These are phyloP conservation scores for Lingula anatina DNA, from an alignment of 2,888 invertebrate genomes.

Conservation along the genomic window DNA sequence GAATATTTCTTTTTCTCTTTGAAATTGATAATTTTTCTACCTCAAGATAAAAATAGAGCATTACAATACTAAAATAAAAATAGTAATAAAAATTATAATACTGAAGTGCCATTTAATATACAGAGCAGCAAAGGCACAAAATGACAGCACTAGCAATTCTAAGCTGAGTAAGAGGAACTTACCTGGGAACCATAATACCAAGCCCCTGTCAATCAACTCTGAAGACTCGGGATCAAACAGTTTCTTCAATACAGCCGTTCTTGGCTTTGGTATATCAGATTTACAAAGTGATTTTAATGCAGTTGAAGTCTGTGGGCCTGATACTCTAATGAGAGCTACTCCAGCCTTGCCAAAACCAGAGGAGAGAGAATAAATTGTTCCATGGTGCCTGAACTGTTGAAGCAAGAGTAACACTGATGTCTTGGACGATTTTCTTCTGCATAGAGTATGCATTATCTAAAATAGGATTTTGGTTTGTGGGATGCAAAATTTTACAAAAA, in stretches of 20 bases:
- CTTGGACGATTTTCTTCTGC: too few relatives aligned
- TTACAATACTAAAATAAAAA: too few relatives aligned
- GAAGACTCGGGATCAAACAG: conserved; percentile 62
- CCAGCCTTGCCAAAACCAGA: conserved; percentile 69
- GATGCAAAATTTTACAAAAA: too few relatives aligned
- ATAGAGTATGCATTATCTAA: too few relatives aligned
- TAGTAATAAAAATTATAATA: not conserved
- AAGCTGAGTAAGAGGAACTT: conserved; percentile 23
- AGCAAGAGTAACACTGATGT: too few relatives aligned
- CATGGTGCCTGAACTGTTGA: too few relatives aligned
- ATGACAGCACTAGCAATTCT: too few relatives aligned
- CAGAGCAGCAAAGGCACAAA: too few relatives aligned
- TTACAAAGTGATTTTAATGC: conserved; percentile 60
- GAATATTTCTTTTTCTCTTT: too few relatives aligned
- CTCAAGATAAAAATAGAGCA: too few relatives aligned
- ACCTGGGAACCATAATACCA: conserved; percentile 79
- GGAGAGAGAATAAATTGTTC: conserved; percentile 53
- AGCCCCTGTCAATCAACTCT: conserved; percentile 64
- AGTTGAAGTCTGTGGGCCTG: conserved; percentile 62
- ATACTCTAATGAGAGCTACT: conserved; percentile 74
- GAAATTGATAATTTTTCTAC: too few relatives aligned
- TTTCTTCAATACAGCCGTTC: conserved; percentile 61
- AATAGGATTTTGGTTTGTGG: too few relatives aligned
- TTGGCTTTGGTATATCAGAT: conserved; percentile 56
- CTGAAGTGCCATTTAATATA: not conserved